Evolutionary conservation across 1,140 invertebrate species (phyloP).

Genomic region (Muscidifurax raptorellus): DNA sequence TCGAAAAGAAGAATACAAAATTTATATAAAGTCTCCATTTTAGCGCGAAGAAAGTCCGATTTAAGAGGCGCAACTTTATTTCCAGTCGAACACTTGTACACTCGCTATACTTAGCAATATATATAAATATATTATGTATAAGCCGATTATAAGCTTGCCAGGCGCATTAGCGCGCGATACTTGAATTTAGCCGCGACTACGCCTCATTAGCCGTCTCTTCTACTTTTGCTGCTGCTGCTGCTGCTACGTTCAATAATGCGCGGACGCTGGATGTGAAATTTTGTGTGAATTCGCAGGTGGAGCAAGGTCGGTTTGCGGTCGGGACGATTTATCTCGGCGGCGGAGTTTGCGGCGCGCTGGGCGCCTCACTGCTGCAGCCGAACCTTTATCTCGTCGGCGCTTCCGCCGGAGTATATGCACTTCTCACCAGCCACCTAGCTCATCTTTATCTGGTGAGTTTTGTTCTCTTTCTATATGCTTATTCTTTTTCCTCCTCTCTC

Average conservation of each 20-base stretch:
- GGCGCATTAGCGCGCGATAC: not conserved
- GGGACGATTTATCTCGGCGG: constrained; percentile 83
- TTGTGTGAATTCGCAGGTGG: constrained; percentile 78
- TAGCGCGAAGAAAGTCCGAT: no score
- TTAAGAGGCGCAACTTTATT: no score
- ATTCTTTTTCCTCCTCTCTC: not conserved
- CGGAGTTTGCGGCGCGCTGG: constrained; percentile 82
- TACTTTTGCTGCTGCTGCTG: not conserved
- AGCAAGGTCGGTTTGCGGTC: constrained; percentile 88
- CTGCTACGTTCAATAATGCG: not conserved
- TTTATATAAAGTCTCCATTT: no score
- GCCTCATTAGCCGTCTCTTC: not conserved
- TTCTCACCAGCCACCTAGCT: constrained; percentile 93
- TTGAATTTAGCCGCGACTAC: not conserved
- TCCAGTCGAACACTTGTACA: no score
- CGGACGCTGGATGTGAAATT: not conserved
- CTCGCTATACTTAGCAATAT: not conserved
- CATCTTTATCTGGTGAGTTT: constrained; percentile 88
- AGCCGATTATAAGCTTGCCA: not conserved
- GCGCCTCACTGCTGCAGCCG: constrained; percentile 88
- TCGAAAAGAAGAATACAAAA: no score
- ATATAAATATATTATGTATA: no score
- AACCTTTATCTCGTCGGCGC: constrained; percentile 89
- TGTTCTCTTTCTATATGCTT: constrained; percentile 31
- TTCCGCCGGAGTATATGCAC: constrained; percentile 95